phyloP scores from a whole-genome alignment of 2,888 invertebrate genomes.

The Digitonthophagus gazella region DNA sequence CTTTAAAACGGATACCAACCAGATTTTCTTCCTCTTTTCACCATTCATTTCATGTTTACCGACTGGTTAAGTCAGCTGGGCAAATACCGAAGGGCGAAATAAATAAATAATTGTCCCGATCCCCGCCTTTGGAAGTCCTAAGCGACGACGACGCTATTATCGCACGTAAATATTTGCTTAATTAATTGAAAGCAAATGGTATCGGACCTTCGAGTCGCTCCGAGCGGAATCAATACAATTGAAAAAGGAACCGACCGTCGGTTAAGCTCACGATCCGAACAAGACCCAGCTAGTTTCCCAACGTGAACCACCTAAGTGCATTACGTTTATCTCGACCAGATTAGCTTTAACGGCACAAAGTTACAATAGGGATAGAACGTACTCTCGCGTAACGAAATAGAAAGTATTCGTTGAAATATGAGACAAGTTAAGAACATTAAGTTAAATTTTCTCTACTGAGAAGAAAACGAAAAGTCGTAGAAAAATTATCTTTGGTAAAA shows the following conservation, averaged over 20 bases:
- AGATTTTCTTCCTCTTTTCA: too few species aligned
- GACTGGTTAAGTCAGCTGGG: neutral
- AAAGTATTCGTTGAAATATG: neutral
- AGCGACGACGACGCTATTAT: neutral
- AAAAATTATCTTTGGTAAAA: too few species aligned
- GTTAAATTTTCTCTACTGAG: too few species aligned
- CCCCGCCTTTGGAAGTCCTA: neutral
- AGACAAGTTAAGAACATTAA: too few species aligned
- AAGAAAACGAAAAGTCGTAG: too few species aligned
- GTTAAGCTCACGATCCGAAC: slow-evolving; percentile 3
- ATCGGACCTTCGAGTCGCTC: neutral
- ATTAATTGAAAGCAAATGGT: slow-evolving; percentile 12
- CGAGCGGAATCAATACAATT: slow-evolving; percentile 3
- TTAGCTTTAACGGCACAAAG: slow-evolving; percentile 2
- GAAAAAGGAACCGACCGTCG: slow-evolving; percentile 5
- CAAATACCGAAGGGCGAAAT: neutral
- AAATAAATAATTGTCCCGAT: neutral
- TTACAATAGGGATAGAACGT: neutral
- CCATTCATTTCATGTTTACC: too few species aligned
- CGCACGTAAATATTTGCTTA: slow-evolving; percentile 16
- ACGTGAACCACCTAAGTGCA: slow-evolving; percentile 6
- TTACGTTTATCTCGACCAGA: slow-evolving; percentile 9
- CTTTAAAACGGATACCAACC: too few species aligned
- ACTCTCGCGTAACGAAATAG: neutral
- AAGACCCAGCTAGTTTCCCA: neutral